Conservation (phyloP, 2,113 vertebrate species). For the Gracilinanus agilis region DNA sequence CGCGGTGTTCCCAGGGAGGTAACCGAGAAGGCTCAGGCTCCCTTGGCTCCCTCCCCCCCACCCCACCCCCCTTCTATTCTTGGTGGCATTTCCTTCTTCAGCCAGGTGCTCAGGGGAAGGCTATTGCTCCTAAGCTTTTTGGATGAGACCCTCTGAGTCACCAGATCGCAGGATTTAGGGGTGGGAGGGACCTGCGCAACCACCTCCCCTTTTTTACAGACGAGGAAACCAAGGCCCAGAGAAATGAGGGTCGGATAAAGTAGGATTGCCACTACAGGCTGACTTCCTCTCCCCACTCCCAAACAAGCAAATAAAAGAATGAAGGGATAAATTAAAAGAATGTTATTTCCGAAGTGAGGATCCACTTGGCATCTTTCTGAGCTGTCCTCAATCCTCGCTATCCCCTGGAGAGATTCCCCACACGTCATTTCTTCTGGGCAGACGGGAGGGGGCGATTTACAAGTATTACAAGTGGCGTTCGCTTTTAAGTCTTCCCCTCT, state of each 20-base stretch:
- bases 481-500: neutral
- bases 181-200: neutral
- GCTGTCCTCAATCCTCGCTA: neutral
- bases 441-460: neutral
- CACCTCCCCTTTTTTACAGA: neutral
- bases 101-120: neutral
- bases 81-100: slow-evolving; percentile 22
- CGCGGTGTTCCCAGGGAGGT: neutral
- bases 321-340: neutral
- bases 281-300: neutral
- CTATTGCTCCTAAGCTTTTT: slow-evolving; percentile 21
- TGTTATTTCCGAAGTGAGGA: neutral
- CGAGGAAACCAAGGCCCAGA: neutral
- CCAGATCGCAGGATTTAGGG: neutral
- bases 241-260: neutral
- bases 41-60: too few relatives aligned
- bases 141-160: neutral
- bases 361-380: neutral
- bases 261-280: neutral
- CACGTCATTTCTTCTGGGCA: neutral
- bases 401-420: neutral
- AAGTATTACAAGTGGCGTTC: fast-evolving
- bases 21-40: neutral
- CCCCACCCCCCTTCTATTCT: neutral
- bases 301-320: slow-evolving; percentile 17